These are phyloP conservation scores for Prunella fulvescens DNA, from an alignment of 2,113 vertebrate species.

Conservation along the genomic window DNA sequence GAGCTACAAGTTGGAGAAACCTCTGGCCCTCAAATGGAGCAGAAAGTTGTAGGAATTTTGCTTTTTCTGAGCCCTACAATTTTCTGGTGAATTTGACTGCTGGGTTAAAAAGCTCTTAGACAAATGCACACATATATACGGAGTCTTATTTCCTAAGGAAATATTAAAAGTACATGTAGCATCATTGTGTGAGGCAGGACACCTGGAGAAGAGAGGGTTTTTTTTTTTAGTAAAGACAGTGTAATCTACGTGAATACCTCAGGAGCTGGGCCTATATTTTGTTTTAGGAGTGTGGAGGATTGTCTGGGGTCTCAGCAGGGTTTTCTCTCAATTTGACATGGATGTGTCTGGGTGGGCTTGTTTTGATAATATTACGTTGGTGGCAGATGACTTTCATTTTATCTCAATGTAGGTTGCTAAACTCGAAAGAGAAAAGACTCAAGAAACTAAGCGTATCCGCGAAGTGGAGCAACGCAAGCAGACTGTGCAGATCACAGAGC, in stretches of 20 bases:
- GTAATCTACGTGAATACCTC: neutral
- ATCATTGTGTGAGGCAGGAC: neutral
- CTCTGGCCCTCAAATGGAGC: neutral
- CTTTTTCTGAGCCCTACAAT: neutral
- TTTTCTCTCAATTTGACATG: neutral
- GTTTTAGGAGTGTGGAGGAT: neutral
- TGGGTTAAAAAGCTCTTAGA: neutral
- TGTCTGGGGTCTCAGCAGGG: neutral
- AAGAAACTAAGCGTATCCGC: conserved; percentile 91
- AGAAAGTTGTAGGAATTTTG: neutral
- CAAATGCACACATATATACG: rapidly evolving
- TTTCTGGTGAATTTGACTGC: neutral
- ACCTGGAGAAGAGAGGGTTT: neutral
- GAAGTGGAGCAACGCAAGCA: conserved; percentile 98
- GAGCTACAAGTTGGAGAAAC: neutral
- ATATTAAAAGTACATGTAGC: neutral
- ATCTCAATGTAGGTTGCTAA: conserved; percentile 82
- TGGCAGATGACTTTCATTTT: neutral
- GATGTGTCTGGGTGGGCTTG: neutral
- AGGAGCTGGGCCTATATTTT: neutral
- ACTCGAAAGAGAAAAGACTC: conserved; percentile 95
- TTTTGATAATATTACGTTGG: neutral
- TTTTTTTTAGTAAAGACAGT: neutral
- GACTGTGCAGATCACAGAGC: conserved; percentile 91
- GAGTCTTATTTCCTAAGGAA: neutral